phyloP scores from a whole-genome alignment of 2,888 invertebrate genomes.

The Lepidocyrtinus sp. region DNA sequence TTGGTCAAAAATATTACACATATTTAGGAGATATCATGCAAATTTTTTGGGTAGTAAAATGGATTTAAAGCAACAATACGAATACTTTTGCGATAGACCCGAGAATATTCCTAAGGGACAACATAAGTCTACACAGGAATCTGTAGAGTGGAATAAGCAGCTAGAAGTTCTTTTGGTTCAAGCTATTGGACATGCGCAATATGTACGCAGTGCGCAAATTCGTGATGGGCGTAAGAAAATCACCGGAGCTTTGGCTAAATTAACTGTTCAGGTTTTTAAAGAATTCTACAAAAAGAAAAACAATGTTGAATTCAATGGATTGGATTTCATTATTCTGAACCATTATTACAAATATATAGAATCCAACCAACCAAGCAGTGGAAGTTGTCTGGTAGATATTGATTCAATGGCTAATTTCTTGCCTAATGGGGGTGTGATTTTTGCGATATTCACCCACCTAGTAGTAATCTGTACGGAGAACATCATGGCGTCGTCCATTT shows the following conservation, averaged over 20 bases:
- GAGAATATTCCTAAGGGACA: background rate
- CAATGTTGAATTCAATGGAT: background rate
- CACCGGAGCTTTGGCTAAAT: constrained; percentile 10
- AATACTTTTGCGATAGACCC: too few species aligned
- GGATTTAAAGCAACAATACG: constrained; percentile 1
- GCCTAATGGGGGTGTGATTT: too few species aligned
- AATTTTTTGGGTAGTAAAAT: background rate
- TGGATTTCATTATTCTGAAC: constrained; percentile 20
- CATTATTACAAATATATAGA: constrained; percentile 17
- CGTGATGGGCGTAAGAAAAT: constrained; percentile 21
- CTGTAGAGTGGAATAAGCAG: background rate
- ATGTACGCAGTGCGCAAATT: constrained; percentile 14
- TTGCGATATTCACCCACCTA: too few species aligned
- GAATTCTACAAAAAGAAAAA: constrained; percentile 17
- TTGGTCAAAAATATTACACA: constrained; percentile 10
- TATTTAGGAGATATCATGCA: background rate
- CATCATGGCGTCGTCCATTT: too few species aligned
- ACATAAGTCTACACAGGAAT: background rate
- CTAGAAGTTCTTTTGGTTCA: background rate
- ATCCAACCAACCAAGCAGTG: too few species aligned
- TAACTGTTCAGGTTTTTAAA: constrained; percentile 14
- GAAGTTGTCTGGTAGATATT: too few species aligned
- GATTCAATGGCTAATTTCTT: too few species aligned
- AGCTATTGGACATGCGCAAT: constrained; percentile 9
- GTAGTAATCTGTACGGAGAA: too few species aligned